Evolutionary conservation across 2,888 invertebrate genomes (phyloP), one percentile per base, ranked within the genome.

Genomic region (Oegoconia quadripuncta): DNA sequence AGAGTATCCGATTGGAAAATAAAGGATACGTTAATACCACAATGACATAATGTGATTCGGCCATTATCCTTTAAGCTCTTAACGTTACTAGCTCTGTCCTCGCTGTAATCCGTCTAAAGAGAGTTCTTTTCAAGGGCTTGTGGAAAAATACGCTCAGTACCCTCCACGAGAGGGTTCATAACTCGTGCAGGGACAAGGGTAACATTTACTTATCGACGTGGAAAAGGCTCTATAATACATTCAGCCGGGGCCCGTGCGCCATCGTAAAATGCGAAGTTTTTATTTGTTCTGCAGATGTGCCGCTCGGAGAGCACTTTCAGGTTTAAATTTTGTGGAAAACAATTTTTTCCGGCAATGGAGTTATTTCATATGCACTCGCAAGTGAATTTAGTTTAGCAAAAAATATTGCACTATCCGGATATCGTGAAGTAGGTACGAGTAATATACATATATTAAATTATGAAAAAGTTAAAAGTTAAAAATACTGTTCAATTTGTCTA

Each of bases 161-260:
- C 61, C 64, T 65, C 59, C 56, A 50, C 42, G 52, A 44, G 64
- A 70, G 74, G 73, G 76, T 74, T 72, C 72, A 74, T 74, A 77
- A 73, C 72, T 81, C 67, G 63, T 44, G 7, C 22, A 53, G 64
- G 64, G 73, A 79, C 77, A 74, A 68, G 75, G 76, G 77, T 74
- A 76, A 74, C 77, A 75, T 82, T 82, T 81, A 78, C 80, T 82
- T 82, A 81, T 80, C 77, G 81, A 74, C 71, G 74, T 69, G 75
- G 74, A 79, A 82, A 75, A 75, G 74, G 74, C 73, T 66, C 62
- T 63, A 68, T 76, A 74, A 79, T 78, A 74, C 70, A 75, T 78
- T 76, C 66, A 57, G 60, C 62, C 60, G 64, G 60, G 61, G 64
- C 60, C 60, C 56, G 50, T 57, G 55, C 59, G 59, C 57, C 41